Evolutionary conservation across 2,797 vertebrate species (phyloP).

Genomic region (Amniataba percoides): DNA sequence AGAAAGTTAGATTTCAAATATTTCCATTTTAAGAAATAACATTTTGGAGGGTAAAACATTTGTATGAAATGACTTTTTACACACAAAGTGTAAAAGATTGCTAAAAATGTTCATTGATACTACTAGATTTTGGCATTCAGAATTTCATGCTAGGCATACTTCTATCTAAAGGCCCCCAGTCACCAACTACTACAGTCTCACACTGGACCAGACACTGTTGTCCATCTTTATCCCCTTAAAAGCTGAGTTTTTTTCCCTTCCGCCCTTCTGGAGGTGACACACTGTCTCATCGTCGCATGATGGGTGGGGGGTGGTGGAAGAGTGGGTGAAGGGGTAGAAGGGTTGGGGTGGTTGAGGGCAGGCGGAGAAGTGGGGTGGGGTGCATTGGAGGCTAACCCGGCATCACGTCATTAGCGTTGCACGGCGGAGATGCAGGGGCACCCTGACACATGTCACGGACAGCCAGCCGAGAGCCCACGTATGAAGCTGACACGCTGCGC

Average conservation of each 20-base stretch:
- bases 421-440: constrained; percentile 79
- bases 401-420: constrained; percentile 84
- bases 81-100: not conserved
- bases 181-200: constrained; percentile 24
- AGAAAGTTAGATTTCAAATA: not conserved
- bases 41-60: not conserved
- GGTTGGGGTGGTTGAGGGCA: constrained; percentile 72
- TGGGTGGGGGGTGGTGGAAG: constrained; percentile 61
- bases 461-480: constrained; percentile 84
- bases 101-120: not conserved
- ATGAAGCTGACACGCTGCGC: constrained; percentile 86
- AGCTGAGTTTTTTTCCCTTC: constrained; percentile 38
- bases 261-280: constrained; percentile 79
- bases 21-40: not conserved
- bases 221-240: constrained; percentile 73
- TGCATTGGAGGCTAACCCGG: constrained; percentile 74
- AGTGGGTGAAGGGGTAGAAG: constrained; percentile 59
- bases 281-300: constrained; percentile 72
- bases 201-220: constrained; percentile 65
- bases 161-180: constrained; percentile 21
- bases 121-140: not conserved
- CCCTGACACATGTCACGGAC: constrained; percentile 88
- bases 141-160: not conserved
- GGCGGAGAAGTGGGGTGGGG: constrained; percentile 54
- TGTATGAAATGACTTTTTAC: not conserved